Percentiles rank a stretch among this genome's conserved stretches.
phyloP scores from a whole-genome alignment of 2,113 vertebrate genomes.

The Lagenorhynchus albirostris region DNA sequence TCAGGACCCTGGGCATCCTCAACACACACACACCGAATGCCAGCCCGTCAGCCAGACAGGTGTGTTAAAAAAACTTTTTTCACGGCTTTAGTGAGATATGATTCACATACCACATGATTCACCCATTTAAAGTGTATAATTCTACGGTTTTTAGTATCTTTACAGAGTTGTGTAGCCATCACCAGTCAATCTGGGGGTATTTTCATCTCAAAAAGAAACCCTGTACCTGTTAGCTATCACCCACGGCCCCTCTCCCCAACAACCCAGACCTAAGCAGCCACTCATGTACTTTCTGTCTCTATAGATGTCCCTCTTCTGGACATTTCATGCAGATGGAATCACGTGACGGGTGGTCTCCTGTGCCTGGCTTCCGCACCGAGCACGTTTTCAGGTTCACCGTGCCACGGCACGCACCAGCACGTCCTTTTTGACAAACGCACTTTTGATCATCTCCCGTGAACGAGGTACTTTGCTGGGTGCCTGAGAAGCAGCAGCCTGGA shows the following conservation, averaged over 20 bases:
- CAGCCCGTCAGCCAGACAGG: rapidly evolving
- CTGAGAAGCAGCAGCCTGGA: no score
- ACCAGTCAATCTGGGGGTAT: not conserved
- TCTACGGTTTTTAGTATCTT: rapidly evolving
- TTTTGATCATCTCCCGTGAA: not conserved
- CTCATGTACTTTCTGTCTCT: not conserved
- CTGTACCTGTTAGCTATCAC: rapidly evolving
- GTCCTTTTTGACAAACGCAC: not conserved
- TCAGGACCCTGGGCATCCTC: not conserved
- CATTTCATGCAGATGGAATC: not conserved
- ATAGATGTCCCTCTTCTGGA: not conserved
- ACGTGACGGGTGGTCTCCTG: rapidly evolving
- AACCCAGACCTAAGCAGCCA: not conserved
- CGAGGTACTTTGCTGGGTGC: not conserved
- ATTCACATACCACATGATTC: not conserved
- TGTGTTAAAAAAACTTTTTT: not conserved
- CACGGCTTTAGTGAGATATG: not conserved
- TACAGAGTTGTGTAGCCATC: not conserved
- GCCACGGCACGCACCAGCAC: rapidly evolving
- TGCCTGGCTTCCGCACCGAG: not conserved
- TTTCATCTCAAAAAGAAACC: not conserved
- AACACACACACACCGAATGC: rapidly evolving
- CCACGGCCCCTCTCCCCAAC: no score
- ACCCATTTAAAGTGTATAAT: not conserved
- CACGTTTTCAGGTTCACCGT: not conserved